Evolutionary conservation across 2,888 invertebrate genomes (phyloP).

Genomic region (Schizaphis graminum): DNA sequence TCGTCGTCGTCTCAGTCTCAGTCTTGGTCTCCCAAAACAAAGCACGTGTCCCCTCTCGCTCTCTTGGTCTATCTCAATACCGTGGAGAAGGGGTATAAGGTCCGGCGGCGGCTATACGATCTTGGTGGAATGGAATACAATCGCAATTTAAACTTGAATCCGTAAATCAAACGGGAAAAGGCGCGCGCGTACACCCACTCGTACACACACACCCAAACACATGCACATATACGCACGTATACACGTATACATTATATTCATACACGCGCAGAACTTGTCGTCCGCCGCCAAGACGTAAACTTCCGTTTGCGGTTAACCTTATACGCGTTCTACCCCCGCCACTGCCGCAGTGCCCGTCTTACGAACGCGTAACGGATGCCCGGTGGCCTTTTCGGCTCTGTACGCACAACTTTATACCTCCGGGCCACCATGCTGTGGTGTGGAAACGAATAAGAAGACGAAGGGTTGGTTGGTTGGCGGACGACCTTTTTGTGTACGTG

Average conservation of each 20-base stretch:
- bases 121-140: conserved; percentile 58
- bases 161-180: conserved; percentile 65
- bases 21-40: conserved; percentile 49
- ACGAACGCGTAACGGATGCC: conserved; percentile 61
- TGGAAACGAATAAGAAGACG: conserved; percentile 24
- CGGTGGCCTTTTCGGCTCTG: conserved; percentile 64
- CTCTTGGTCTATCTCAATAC: background rate
- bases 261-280: conserved; percentile 56
- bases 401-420: conserved; percentile 60
- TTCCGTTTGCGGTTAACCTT: conserved; percentile 66
- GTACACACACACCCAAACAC: background rate
- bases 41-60: conserved; percentile 44
- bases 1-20: conserved; percentile 14
- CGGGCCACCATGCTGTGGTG: conserved; percentile 39
- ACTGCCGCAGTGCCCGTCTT: conserved; percentile 34
- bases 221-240: background rate
- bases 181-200: conserved; percentile 32
- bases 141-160: conserved; percentile 66
- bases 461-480: conserved; percentile 36
- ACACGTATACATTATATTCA: background rate
- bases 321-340: conserved; percentile 34
- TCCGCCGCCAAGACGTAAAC: conserved; percentile 65
- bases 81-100: conserved; percentile 30
- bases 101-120: conserved; percentile 56
- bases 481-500: conserved; percentile 63